Base-by-base conservation (phyloP, 2,797 vertebrate species). In the Acrocephalus scirpaceus region DNA sequence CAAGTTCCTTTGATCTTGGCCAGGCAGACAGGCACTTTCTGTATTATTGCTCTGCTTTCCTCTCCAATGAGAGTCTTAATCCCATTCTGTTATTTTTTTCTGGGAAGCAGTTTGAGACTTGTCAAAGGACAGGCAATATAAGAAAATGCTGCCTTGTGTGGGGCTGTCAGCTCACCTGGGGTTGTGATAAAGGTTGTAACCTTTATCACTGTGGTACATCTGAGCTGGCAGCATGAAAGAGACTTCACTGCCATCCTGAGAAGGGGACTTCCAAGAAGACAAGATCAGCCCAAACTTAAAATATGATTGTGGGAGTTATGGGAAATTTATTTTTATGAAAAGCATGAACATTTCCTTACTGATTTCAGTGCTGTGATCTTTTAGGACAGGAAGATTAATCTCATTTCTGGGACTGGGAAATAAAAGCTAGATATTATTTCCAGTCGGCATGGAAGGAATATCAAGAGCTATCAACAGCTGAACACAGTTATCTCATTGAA, bases 381-480 rank as follows among this genome's bases (percentile, higher is more conserved):
- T 83, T 65, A 96, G 79, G 54, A 75, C 61, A 81, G 44, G 40
- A 86, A 88, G 70, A 90, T 93, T 73, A 88, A 84, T 95, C 58
- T 78, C 8, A 44, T 83, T 90, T 92, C 88, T 95, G 86, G 10
- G 48, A 71, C 53, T 32, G 4, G 23, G 32, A 94, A 88, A 73
- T 58, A 86, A 94, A 51, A 88, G 15, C 11, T 80, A 70, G 50
- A 80, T 86, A 44, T 77, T 86, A 84, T 93, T 92, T 60, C 47
- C 76, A 78, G 70, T 34, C 3, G 40, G 9, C 29, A 86, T n/a
- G 36, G 62, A 86, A 94, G 70, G 86, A 92, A 78, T 94, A 95
- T 50, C 79, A 84, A 78, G 76, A 86, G 32, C 56, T 94, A 76
- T 86, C 92, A 94, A 29, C 83, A 93, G 30, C 50, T 61, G 85